Evolutionary conservation across 1,140 invertebrate species (phyloP).

Genomic region (Rhyzopertha dominica): DNA sequence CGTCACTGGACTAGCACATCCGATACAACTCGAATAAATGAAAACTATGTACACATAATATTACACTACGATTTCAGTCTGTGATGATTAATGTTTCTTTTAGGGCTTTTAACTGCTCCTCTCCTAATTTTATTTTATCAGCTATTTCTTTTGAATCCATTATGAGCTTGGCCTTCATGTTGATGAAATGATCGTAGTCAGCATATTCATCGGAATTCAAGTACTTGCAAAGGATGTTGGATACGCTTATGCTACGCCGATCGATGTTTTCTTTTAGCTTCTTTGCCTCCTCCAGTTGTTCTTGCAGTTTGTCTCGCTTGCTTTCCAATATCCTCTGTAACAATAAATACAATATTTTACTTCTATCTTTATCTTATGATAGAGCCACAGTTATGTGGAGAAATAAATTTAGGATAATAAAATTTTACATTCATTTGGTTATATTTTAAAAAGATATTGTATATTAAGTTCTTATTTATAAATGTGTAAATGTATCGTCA

Average conservation of each 20-base stretch:
- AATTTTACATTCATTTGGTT: too few species aligned
- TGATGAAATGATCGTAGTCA: slow-evolving; percentile 84
- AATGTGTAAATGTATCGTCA: too few species aligned
- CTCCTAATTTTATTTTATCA: slow-evolving; percentile 81
- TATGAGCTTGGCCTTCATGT: slow-evolving; percentile 87
- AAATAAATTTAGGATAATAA: too few species aligned
- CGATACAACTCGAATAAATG: slow-evolving; percentile 35
- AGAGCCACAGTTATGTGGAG: too few species aligned
- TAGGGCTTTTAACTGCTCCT: slow-evolving; percentile 75
- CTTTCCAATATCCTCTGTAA: slow-evolving; percentile 69
- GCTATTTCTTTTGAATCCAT: slow-evolving; percentile 80
- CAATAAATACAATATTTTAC: too few species aligned
- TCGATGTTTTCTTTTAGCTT: slow-evolving; percentile 80
- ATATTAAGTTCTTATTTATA: too few species aligned
- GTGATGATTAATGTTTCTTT: slow-evolving; percentile 57
- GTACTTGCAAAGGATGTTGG: slow-evolving; percentile 68
- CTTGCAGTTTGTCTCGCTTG: slow-evolving; percentile 72
- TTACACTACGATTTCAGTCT: slow-evolving; percentile 30
- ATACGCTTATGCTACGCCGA: slow-evolving; percentile 69
- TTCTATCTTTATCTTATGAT: too few species aligned
- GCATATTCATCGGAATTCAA: slow-evolving; percentile 70
- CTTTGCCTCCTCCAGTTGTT: slow-evolving; percentile 82
- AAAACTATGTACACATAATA: slow-evolving; percentile 5
- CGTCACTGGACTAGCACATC: slow-evolving; percentile 41
- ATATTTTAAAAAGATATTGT: too few species aligned